These are phyloP conservation scores for Zaprionus camerounensis DNA, from an alignment of 1,140 invertebrate species.

Conservation along the genomic window DNA sequence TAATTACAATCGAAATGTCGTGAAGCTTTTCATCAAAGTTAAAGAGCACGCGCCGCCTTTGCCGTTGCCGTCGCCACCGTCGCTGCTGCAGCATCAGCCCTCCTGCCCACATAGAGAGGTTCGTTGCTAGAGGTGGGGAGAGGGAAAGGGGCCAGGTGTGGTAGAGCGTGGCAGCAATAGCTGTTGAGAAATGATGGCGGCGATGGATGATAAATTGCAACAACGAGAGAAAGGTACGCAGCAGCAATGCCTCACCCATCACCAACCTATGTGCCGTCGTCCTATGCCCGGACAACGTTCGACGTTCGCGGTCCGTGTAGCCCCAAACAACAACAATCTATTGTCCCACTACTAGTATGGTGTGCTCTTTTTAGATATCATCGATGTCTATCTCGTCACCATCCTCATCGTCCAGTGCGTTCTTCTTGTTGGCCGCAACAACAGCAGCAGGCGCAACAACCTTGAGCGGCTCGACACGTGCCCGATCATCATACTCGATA, in stretches of 20 bases:
- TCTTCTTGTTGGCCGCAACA: constrained; percentile 84
- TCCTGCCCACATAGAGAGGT: neutral
- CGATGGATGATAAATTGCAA: neutral
- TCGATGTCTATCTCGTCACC: constrained; percentile 95
- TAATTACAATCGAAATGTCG: constrained; percentile 43
- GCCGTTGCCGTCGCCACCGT: neutral
- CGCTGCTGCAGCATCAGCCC: neutral
- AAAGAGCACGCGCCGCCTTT: neutral
- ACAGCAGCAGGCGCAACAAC: constrained; percentile 85
- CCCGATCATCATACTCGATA: constrained; percentile 95
- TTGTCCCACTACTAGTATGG: neutral
- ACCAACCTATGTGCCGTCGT: neutral
- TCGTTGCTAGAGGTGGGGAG: neutral
- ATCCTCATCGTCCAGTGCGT: constrained; percentile 89
- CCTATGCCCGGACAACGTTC: neutral
- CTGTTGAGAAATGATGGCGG: neutral
- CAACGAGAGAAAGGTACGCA: neutral
- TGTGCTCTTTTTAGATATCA: constrained; percentile 89
- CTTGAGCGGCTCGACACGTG: constrained; percentile 90
- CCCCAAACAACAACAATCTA: constrained; percentile 13
- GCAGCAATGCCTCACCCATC: neutral
- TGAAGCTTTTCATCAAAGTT: constrained; percentile 31
- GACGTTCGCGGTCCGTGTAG: neutral
- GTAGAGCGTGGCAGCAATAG: neutral
- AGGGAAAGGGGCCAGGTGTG: neutral